phyloP scores from a whole-genome alignment of 1,140 invertebrate genomes.

The Drosophila truncata region DNA sequence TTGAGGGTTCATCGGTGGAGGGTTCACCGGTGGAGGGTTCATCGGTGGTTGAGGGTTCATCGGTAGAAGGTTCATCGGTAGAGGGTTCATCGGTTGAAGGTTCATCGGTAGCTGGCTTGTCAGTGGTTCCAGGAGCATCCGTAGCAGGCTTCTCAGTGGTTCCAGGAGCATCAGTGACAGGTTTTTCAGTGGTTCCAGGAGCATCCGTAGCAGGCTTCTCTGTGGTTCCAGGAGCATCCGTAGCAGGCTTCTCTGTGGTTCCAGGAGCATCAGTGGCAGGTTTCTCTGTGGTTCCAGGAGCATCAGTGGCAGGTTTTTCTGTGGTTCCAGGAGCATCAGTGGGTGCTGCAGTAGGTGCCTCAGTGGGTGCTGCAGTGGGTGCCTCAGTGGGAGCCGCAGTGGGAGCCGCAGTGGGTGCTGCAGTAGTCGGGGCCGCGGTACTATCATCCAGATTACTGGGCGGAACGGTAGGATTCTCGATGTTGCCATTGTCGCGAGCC shows the following conservation, averaged over 20 bases:
- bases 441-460: constrained; percentile 39
- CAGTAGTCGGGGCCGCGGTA: constrained; percentile 9
- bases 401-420: background rate
- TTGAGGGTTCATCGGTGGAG: background rate
- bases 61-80: background rate
- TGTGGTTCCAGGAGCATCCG: background rate
- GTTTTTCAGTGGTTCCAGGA: background rate
- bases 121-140: background rate
- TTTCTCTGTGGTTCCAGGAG: background rate
- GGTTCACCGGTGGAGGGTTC: background rate
- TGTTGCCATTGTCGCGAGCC: constrained; percentile 54
- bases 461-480: constrained; percentile 69
- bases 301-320: rapidly evolving
- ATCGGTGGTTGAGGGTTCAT: background rate
- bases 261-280: background rate
- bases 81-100: background rate
- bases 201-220: background rate
- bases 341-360: background rate
- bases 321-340: background rate
- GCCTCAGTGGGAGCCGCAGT: background rate
- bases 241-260: background rate
- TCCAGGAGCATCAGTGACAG: background rate
- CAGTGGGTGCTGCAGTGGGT: background rate
- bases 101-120: background rate
- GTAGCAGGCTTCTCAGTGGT: background rate